Evolutionary conservation across 2,113 vertebrate species (phyloP).

Genomic region (Panthera tigris): DNA sequence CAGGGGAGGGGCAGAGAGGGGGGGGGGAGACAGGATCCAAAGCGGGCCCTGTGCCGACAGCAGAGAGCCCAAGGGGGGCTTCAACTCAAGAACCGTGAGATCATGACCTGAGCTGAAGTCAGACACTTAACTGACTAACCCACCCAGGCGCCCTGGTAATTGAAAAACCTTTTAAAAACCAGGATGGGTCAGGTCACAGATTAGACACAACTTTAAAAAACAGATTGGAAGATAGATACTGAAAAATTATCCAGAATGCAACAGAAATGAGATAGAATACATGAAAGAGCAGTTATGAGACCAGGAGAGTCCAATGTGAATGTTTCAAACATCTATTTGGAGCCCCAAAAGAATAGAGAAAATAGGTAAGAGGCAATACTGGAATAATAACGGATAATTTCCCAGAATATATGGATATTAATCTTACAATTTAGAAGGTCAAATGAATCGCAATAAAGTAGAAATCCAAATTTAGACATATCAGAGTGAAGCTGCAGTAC

Average conservation of each 20-base stretch:
- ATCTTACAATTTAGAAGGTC: constrained; percentile 29
- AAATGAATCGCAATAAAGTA: neutral
- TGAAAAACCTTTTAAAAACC: neutral
- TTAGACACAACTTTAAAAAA: constrained; percentile 15
- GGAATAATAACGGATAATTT: neutral
- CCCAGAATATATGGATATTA: constrained; percentile 18
- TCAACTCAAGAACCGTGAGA: no score
- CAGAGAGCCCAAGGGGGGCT: no score
- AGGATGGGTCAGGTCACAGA: neutral
- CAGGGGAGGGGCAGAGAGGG: no score
- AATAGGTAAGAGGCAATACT: constrained; percentile 1
- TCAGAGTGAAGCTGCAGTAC: neutral
- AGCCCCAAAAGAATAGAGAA: constrained; percentile 24
- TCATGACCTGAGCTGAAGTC: no score
- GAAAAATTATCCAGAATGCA: constrained; percentile 28
- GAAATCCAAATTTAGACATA: neutral
- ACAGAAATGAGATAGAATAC: neutral
- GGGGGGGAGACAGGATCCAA: no score
- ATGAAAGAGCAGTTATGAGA: constrained; percentile 20
- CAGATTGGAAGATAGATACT: neutral
- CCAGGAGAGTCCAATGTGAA: neutral
- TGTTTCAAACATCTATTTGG: neutral
- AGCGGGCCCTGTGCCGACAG: no score
- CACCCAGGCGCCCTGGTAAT: neutral
- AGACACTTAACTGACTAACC: no score